phyloP scores from a whole-genome alignment of 35 echinoderm and acorn worm genomes.

The Acanthaster planci region DNA sequence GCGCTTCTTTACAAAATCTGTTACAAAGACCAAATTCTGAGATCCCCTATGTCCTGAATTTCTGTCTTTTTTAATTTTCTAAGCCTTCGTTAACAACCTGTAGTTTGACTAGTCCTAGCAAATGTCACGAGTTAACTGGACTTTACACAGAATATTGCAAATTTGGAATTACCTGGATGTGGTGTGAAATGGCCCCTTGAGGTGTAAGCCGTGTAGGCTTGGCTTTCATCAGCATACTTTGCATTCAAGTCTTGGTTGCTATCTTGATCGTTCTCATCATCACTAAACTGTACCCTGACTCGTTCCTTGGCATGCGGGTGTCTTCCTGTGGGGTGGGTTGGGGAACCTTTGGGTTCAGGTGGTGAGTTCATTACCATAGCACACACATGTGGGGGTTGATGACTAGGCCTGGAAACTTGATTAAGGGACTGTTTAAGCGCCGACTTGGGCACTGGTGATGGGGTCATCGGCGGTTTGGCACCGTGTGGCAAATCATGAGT shows the following conservation, averaged over 20 bases:
- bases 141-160: too few relatives aligned
- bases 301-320: slow-evolving; percentile 20
- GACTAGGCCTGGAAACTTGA: neutral
- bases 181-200: slow-evolving; percentile 86
- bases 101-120: too few relatives aligned
- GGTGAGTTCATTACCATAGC: slow-evolving; percentile 12
- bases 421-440: neutral
- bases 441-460: too few relatives aligned
- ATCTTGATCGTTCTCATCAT: slow-evolving; percentile 12
- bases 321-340: slow-evolving; percentile 45
- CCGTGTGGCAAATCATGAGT: too few relatives aligned
- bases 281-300: slow-evolving; percentile 69
- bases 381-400: neutral
- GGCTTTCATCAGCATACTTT: slow-evolving; percentile 66
- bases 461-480: too few relatives aligned
- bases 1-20: too few relatives aligned
- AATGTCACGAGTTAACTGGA: too few relatives aligned
- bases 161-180: slow-evolving; percentile 48
- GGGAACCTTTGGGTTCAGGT: slow-evolving; percentile 48
- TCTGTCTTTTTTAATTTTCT: too few relatives aligned
- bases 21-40: too few relatives aligned
- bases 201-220: slow-evolving; percentile 80
- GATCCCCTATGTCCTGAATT: too few relatives aligned
- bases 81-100: too few relatives aligned
- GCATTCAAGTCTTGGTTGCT: slow-evolving; percentile 34